Evolutionary conservation across 2,888 invertebrate species (phyloP).

Genomic region (Alloplasta piceator): DNA sequence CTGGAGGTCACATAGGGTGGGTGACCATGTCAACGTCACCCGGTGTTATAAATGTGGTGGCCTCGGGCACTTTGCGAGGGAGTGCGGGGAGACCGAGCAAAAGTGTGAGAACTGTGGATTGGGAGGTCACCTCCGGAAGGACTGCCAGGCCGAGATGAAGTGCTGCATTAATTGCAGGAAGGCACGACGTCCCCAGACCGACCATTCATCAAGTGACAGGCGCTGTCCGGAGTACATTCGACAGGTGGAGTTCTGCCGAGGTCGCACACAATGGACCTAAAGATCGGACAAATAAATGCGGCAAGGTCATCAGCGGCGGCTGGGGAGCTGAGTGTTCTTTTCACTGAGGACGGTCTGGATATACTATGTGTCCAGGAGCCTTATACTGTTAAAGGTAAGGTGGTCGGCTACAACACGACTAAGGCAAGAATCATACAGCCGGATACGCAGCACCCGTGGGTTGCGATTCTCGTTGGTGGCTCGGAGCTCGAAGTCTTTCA

Average conservation of each 20-base stretch:
- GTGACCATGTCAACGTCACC: background rate
- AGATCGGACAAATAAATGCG: slow-evolving; percentile 21
- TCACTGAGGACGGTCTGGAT: background rate
- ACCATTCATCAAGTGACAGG: background rate
- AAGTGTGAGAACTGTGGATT: slow-evolving; percentile 18
- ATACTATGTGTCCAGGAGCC: slow-evolving; percentile 54
- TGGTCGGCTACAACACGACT: background rate
- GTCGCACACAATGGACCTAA: background rate
- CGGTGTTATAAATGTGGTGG: slow-evolving; percentile 40
- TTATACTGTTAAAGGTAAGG: background rate
- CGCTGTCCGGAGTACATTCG: slow-evolving; percentile 13
- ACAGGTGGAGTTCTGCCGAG: background rate
- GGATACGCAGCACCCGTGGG: background rate
- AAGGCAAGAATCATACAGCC: background rate
- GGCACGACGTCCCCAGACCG: background rate
- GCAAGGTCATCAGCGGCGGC: background rate
- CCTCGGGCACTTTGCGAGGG: slow-evolving; percentile 17
- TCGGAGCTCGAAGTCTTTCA: slow-evolving; percentile 28
- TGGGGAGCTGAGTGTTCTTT: background rate
- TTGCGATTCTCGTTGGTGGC: background rate
- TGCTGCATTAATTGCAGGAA: background rate
- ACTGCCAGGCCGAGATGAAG: background rate
- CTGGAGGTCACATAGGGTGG: slow-evolving; percentile 1
- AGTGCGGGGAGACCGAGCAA: background rate
- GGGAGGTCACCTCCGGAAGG: background rate